Evolutionary conservation across 1,140 invertebrate genomes (phyloP), one percentile per base, ranked within the genome.

Genomic region (Asobara japonica): DNA sequence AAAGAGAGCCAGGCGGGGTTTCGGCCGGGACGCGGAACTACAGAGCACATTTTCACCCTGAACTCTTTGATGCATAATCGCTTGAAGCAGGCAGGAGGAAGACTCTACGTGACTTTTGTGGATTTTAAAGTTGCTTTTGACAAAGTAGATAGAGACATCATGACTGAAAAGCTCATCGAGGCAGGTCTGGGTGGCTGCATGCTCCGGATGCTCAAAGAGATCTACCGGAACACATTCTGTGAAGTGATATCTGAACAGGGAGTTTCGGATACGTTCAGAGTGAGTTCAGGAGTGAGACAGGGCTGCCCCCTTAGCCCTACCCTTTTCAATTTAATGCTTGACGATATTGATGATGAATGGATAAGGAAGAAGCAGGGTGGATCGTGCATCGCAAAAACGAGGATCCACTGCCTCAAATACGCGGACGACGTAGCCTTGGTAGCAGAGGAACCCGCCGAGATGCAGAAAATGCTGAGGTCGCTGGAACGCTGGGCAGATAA

Each of bases 21-120:
- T 29, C 72, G 70, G n/a, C 41, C 2, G 38, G 22, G 29, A 1
- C 64, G 61, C 20, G n/a, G 36, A 10, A 68, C 41, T 29, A 68
- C 41, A 45, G 69, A 76, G 0, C 65, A 76, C 11, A 71, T 76
- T 16, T 72, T 73, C 18, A 13, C 41, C 0, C 3, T 70, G 16
- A 72, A 72, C 27, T 18, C 45, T 18, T 0, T 65, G n/a, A 71
- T 74, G 31, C 27, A 13, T 8, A 67, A 62, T 27, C 61, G 18
- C 10, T 8, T 45, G 6, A 41, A 48, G 13, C 22, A 36, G 13
- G 30, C 62, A 71, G n/a, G 38, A 38, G 18, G 36, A 18, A 67
- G 31, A 60, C 8, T 41, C 3, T 51, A 64, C 13, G 56, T 27
- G 10, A 33, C 20, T 0, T 74, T 76, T 61, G 65, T 62, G 8